phyloP scores from a whole-genome alignment of 2,113 vertebrate genomes.

The Pipra filicauda region DNA sequence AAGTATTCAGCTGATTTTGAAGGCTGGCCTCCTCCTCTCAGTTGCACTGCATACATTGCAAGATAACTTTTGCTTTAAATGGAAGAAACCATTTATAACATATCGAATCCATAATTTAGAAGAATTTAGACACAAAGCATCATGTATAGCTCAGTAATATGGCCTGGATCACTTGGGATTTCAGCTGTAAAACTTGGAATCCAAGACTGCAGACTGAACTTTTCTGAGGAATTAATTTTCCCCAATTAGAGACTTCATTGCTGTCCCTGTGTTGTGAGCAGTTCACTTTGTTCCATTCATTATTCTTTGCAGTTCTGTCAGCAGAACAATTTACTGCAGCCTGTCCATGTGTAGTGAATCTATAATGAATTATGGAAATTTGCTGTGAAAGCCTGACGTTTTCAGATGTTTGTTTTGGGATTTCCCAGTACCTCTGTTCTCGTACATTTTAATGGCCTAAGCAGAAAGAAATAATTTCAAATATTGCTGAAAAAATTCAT shows the following conservation, averaged over 20 bases:
- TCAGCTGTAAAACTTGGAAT: not conserved
- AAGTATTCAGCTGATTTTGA: not conserved
- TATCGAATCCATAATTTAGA: not conserved
- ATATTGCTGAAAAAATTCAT: not conserved
- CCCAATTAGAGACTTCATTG: not conserved
- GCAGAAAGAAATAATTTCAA: not conserved
- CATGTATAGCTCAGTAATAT: not conserved
- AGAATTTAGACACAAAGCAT: not conserved
- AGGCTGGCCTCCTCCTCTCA: not conserved
- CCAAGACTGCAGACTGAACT: not conserved
- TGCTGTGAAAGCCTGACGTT: conserved; percentile 40
- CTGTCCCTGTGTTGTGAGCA: not conserved
- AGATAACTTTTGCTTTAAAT: not conserved
- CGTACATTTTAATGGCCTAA: rapidly evolving
- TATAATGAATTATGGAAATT: conserved; percentile 60
- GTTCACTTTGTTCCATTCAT: conserved; percentile 38
- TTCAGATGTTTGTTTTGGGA: not conserved
- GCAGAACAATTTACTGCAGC: conserved; percentile 47
- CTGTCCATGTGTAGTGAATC: conserved; percentile 41
- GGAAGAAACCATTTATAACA: not conserved
- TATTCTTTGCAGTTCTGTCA: conserved; percentile 43
- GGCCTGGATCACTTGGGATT: not conserved
- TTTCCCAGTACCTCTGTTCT: not conserved
- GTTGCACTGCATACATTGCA: not conserved
- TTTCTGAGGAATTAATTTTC: conserved; percentile 7